Evolutionary conservation across 2,888 invertebrate genomes (phyloP), one percentile per base, ranked within the genome.

Genomic region (Lasioglossum marginatum): DNA sequence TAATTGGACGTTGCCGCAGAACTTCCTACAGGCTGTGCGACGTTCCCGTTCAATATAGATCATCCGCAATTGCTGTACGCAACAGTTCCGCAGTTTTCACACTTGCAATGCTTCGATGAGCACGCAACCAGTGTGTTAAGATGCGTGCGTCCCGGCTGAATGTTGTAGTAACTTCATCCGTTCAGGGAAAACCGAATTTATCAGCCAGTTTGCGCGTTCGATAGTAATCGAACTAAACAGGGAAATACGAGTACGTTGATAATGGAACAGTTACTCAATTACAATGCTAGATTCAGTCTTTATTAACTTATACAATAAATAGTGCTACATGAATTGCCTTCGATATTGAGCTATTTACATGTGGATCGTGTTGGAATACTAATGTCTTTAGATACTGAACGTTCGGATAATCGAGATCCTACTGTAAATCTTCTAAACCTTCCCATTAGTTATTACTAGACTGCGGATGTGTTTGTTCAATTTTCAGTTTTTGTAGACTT

Each of bases 1-100:
- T 89, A 90, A 90, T 90, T 90, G 89, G 85, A 85, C 88, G 79
- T 79, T 45, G 80, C 85, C 70, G 86, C 71, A 37, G 77, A 82
- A 83, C 87, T 88, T 89, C 90, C 90, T 85, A 89, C 79, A 85
- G 76, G 74, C 84, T 52, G 81, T 45, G 73, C 63, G 81, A 85
- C 83, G 73, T 68, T 84, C 82, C 34, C 73, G 43, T 81, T 81
- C 86, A 82, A 88, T 88, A 82, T 82, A 82, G 88, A 90, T 87
- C 85, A 82, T 81, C 82, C 81, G 78, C 80, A 82, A 81, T 86
- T 77, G 85, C 68, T 23, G 34, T 66, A 72, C 34, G 48, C 86
- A 86, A 74, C 86, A 77, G 82, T 84, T 79, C 60, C 45, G 73
- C 31, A 71, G 43, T 86, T 82, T 81, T 85, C 73, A 37, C 66